A percentile compares a stretch with the other conserved stretches of the same genome.
Conservation (phyloP, 1,140 invertebrate genomes). For the Parasteatoda tepidariorum region DNA sequence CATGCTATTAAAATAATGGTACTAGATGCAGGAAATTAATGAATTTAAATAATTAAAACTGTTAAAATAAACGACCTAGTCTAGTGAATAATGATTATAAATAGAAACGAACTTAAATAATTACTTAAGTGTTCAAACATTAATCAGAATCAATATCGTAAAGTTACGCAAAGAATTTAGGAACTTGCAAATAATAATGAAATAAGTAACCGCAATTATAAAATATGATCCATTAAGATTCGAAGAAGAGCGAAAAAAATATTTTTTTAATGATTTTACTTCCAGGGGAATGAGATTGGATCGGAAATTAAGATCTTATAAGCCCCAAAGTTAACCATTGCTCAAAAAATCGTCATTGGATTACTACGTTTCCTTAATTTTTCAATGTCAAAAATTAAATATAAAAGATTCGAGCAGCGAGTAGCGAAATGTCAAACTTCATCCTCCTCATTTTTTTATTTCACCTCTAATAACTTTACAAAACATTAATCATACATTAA, state of each 20-base stretch:
- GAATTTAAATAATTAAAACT: neutral
- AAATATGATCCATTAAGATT: neutral
- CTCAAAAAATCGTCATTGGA: constrained; percentile 33
- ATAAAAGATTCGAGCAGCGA: constrained; percentile 31
- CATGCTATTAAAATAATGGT: neutral
- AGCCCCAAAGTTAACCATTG: neutral
- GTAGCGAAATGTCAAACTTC: constrained; percentile 7
- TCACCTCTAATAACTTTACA: constrained; percentile 52
- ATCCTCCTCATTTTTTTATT: constrained; percentile 29
- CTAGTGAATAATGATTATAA: neutral
- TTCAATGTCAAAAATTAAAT: constrained; percentile 57
- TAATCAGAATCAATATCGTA: neutral
- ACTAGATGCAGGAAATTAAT: neutral
- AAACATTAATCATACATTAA: constrained; percentile 59
- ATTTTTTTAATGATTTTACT: neutral
- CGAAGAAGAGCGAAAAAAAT: neutral
- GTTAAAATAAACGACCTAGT: neutral
- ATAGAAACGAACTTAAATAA: neutral
- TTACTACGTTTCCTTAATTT: constrained; percentile 45
- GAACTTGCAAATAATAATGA: neutral
- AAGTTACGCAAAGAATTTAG: neutral
- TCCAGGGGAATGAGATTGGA: neutral
- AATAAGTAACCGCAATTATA: neutral
- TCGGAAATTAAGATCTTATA: neutral
- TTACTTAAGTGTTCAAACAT: neutral